Evolutionary conservation across 2,888 invertebrate genomes (phyloP).

Genomic region (Orchesella flavescens): DNA sequence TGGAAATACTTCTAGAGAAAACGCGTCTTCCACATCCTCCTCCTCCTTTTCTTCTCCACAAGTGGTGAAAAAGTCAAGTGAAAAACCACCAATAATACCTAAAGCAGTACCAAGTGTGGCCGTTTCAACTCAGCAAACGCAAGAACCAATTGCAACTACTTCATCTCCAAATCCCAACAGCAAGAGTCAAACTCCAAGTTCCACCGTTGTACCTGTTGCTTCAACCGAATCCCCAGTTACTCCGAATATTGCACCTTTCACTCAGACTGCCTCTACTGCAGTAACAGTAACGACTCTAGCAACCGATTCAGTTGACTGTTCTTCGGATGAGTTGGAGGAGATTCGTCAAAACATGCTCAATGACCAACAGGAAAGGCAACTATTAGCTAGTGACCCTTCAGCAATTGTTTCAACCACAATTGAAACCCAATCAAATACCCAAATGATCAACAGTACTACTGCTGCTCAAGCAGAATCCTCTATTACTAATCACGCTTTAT

Average conservation of each 20-base stretch:
- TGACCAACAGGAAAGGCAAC: conserved; percentile 64
- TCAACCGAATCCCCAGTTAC: too few relatives aligned
- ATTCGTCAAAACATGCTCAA: conserved; percentile 70
- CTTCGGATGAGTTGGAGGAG: conserved; percentile 62
- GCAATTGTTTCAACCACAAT: neutral
- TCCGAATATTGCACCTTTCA: too few relatives aligned
- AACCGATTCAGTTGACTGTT: neutral
- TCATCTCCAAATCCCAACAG: neutral
- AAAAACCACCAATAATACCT: neutral
- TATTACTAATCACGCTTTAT: neutral
- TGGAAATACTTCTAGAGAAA: too few relatives aligned
- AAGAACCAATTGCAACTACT: neutral
- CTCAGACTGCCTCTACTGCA: too few relatives aligned
- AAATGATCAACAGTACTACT: neutral
- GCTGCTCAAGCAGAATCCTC: neutral
- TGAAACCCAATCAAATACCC: neutral
- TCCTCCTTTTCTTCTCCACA: neutral
- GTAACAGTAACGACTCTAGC: neutral
- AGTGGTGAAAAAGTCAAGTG: neutral
- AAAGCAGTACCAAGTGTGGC: neutral
- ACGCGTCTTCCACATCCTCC: neutral
- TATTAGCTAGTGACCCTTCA: conserved; percentile 7
- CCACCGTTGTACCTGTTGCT: too few relatives aligned
- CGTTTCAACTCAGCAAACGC: neutral
- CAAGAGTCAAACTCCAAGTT: too few relatives aligned